Conservation (phyloP, 2,888 invertebrate genomes). For the Drosophila quasianomalipes region DNA sequence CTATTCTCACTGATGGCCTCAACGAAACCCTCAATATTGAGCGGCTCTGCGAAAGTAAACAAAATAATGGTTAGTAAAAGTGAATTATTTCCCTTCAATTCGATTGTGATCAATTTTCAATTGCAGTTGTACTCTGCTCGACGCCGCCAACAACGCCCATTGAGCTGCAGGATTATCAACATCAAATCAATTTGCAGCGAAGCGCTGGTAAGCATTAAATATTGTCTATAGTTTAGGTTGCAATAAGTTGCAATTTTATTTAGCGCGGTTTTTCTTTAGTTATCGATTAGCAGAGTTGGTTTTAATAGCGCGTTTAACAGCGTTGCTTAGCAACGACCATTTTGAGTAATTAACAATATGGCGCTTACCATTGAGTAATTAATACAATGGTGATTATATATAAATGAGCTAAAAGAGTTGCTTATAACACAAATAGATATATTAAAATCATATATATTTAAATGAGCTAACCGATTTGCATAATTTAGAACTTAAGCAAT, state of each 20-base stretch:
- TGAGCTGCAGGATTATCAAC: not conserved
- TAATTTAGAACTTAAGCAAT: not conserved
- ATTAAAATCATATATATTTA: not conserved
- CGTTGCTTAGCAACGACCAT: not conserved
- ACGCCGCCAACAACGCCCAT: not conserved
- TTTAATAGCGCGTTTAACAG: not conserved
- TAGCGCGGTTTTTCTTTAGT: not conserved
- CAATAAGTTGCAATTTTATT: not conserved
- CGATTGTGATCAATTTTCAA: not conserved
- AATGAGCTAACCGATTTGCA: not conserved
- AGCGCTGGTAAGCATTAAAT: not conserved
- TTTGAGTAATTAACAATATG: not conserved
- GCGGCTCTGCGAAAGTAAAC: conserved; percentile 1
- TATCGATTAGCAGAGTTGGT: not conserved
- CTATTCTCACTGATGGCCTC: conserved; percentile 84
- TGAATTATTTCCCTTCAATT: not conserved
- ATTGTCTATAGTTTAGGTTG: not conserved
- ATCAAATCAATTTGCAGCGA: not conserved
- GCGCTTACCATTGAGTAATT: not conserved
- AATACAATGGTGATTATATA: not conserved
- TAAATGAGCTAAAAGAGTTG: not conserved
- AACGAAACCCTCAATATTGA: conserved; percentile 36
- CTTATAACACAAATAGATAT: too few relatives aligned
- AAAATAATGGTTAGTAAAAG: not conserved
- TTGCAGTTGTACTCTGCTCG: not conserved